Evolutionary conservation across 2,797 vertebrate species (phyloP).

Genomic region (Myripristis jacobus): DNA sequence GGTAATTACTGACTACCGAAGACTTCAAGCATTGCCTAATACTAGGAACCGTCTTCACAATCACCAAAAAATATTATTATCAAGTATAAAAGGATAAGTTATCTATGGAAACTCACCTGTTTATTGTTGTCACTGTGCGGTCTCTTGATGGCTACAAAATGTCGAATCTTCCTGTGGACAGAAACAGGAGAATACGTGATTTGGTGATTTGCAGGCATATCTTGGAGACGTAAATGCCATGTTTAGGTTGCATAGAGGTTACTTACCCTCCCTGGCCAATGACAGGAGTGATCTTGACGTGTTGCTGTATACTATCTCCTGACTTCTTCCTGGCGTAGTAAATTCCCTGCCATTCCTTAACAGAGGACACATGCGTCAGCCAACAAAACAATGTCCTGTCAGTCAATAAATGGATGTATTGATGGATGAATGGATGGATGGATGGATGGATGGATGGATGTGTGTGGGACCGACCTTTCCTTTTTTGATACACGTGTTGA

Average conservation of each 20-base stretch:
- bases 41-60: background rate
- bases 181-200: constrained; percentile 19
- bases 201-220: background rate
- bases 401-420: background rate
- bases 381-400: background rate
- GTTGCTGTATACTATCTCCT: constrained; percentile 93
- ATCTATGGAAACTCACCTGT: no score
- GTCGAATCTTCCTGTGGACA: constrained; percentile 92
- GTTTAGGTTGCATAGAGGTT: no score
- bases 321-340: constrained; percentile 93
- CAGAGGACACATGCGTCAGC: constrained; percentile 20
- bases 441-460: no score
- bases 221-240: background rate
- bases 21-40: background rate
- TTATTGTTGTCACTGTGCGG: constrained; percentile 91
- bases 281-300: constrained; percentile 94
- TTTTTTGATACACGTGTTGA: constrained; percentile 93
- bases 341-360: constrained; percentile 96
- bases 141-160: constrained; percentile 96
- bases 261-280: constrained; percentile 95
- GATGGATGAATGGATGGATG: background rate
- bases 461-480: constrained; percentile 88
- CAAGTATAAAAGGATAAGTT: no score
- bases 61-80: background rate
- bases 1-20: background rate